Base-by-base conservation (phyloP, 2,797 vertebrate species). In the Spinus olivaceus region DNA sequence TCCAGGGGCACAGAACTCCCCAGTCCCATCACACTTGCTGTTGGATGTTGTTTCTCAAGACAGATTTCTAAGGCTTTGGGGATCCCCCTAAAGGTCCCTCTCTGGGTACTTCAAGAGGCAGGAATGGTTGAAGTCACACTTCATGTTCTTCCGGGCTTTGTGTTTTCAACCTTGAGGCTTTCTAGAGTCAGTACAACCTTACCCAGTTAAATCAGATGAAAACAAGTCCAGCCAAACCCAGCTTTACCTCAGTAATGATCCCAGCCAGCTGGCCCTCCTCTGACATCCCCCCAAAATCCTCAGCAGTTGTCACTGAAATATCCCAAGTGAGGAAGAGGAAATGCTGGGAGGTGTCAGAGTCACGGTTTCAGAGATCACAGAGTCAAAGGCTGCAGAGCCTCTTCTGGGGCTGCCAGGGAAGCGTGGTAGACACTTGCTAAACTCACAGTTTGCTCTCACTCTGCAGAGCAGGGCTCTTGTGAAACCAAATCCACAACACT, bases 371-470 rank as follows among this genome's bases (percentile, higher is more conserved):
- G 20, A 16, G 22, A 74, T 65, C 51, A 12, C 80, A 21, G 25
- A 70, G 71, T 19, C 71, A 33, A 9, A 41, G 65, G 1, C 24
- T 42, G 49, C 70, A 30, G 61, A 88, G 61, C 33, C 72, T 28
- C 7, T 4, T 37, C 32, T 22, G 57, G n/a, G 65, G 20, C 82
- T 50, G 28, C 5, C 11, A 3, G 21, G 69, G 65, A 81, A 83
- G 42, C 3, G 1, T 7, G 12, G 44, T 14, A 67, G 61, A 65
- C 88, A 86, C 86, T 74, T 47, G 77, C 73, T 71, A 76, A 94
- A 86, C 32, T 92, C 77, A 32, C 92, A 87, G 86, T 93, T 94
- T 81, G 70, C 81, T 86, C 83, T 79, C 80, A 74, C 49, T n/a
- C 80, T 39, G 12, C 4, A 33, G 69, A 65, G 10, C 47, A n/a